phyloP scores from a whole-genome alignment of 2,797 vertebrate genomes.

The Smutsia gigantea region DNA sequence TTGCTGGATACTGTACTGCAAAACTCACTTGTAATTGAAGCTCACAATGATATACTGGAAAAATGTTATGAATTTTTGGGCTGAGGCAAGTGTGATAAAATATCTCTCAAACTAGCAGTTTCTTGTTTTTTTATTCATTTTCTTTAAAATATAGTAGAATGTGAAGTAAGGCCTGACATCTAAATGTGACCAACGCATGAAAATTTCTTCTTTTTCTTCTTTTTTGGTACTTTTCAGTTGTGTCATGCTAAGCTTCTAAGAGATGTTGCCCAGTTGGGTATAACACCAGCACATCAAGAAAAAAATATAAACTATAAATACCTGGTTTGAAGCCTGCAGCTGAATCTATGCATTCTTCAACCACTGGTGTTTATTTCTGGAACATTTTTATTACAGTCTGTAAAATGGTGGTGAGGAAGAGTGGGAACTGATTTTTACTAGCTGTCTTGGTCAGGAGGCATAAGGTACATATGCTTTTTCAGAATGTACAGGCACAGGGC shows the following conservation, averaged over 20 bases:
- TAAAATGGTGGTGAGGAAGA: neutral
- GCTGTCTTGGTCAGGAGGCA: neutral
- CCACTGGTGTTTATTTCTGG: neutral
- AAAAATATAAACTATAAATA: neutral
- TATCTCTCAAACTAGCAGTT: neutral
- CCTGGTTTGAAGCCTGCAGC: neutral
- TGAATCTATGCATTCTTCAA: neutral
- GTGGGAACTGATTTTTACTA: neutral
- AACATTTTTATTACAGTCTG: neutral
- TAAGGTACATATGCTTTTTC: neutral
- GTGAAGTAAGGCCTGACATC: neutral
- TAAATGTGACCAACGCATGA: neutral
- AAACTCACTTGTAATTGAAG: neutral
- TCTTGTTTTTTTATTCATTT: neutral
- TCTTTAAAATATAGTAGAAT: neutral
- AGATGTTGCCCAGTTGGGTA: neutral
- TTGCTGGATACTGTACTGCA: neutral
- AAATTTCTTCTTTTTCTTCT: neutral
- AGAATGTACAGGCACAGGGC: neutral
- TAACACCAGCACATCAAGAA: neutral
- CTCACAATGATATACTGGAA: neutral
- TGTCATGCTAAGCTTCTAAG: neutral
- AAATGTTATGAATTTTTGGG: neutral
- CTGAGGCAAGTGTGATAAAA: neutral
- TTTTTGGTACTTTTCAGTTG: neutral